Base-by-base conservation (phyloP, 2,113 vertebrate genomes). In the Ophthalmolycus amberensis region DNA sequence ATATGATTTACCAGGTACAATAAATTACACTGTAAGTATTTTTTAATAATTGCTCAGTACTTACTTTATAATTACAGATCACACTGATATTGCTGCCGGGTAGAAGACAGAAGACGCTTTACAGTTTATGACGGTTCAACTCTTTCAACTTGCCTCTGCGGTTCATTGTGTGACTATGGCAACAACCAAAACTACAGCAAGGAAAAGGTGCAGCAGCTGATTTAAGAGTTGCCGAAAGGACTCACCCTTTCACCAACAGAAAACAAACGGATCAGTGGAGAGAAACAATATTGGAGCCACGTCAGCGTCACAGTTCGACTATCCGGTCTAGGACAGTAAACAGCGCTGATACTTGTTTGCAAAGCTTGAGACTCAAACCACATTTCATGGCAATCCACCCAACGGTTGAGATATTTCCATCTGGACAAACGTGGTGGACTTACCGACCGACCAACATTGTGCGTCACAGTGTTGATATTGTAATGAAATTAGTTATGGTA, bases 81-180 rank as follows among this genome's bases (percentile, higher is more conserved):
- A 56, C 48, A 54, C 5, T 11, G 15, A 56, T 42, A 32, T 32
- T 54, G 7, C 12, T n/a, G 6, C 9, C 16, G 29, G 1, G 29
- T 10, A 9, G 18, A 20, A 15, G 37, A 25, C 32, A 68, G 16
- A 59, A 50, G 15, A 70, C 1, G 2, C 37, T 16, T 25, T 56
- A 12, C 5, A 62, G 58, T 70, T 71, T 42, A 27, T 18, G 15
- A 54, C 37, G 11, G 1, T 29, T 54, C 27, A 56, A 54, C 64
- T 58, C 58, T 37, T 65, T 25, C 34, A 70, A 34, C 38, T 5
- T 32, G 29, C 27, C 5, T 9, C 3, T 6, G 14, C 9, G 2
- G 25, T 20, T 72, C 20, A 56, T 16, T 48, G 44, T 25, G 72
- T 54, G 46, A 27, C 80, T 27, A 71, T 46, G 16, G 58, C 50